Percentiles rank a stretch among this genome's conserved stretches.
These are phyloP conservation scores for Meloidogyne floridensis DNA, from an alignment of 1,140 invertebrate species.

Conservation along the genomic window DNA sequence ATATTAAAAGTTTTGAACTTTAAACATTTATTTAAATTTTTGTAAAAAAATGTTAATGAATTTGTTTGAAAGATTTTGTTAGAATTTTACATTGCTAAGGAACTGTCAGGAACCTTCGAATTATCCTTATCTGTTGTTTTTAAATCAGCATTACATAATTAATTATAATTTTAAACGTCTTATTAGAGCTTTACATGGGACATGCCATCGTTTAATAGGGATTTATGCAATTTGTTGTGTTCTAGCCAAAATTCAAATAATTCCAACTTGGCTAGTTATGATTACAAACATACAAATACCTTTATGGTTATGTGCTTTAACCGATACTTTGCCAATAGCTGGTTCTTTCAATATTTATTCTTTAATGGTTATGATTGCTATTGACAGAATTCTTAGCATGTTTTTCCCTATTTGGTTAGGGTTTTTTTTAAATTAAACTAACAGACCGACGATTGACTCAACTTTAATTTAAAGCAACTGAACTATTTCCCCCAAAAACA, in stretches of 20 bases:
- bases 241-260: neutral
- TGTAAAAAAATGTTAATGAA: too few relatives aligned
- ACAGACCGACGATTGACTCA: too few relatives aligned
- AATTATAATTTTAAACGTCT: neutral
- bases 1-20: too few relatives aligned
- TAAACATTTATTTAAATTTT: too few relatives aligned
- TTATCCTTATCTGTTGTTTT: too few relatives aligned
- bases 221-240: conserved; percentile 9
- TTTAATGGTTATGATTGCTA: conserved; percentile 19
- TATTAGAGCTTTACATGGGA: neutral
- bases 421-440: too few relatives aligned
- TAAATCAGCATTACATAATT: too few relatives aligned
- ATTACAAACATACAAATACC: neutral
- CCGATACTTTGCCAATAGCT: neutral
- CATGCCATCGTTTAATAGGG: conserved; percentile 3
- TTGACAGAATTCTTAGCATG: conserved; percentile 23
- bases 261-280: neutral
- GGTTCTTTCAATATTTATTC: conserved; percentile 13
- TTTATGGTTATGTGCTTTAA: conserved; percentile 13
- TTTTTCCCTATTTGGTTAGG: conserved; percentile 13
- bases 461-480: neutral
- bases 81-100: too few relatives aligned
- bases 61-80: too few relatives aligned
- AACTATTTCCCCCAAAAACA: too few relatives aligned
- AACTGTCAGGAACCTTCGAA: too few relatives aligned